A percentile compares a stretch with the other conserved stretches of the same genome.
These are phyloP conservation scores for Carduelis carduelis DNA, from an alignment of 2,797 vertebrate species.

Conservation along the genomic window DNA sequence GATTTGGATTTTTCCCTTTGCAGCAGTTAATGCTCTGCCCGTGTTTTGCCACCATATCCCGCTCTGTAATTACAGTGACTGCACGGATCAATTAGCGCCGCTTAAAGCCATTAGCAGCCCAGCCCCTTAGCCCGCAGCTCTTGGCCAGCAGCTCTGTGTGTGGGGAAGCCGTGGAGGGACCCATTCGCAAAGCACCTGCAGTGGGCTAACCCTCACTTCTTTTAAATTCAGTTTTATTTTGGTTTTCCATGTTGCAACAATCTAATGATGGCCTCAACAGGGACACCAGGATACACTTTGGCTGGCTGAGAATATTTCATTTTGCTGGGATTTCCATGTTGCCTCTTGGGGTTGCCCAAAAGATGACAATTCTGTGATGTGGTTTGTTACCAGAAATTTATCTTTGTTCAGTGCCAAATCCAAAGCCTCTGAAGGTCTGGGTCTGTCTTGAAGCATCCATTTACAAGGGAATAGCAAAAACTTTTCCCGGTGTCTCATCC, in stretches of 20 bases:
- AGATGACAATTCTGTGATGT: background rate
- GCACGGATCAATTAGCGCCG: conserved; percentile 5
- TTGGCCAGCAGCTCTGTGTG: background rate
- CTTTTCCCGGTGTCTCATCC: background rate
- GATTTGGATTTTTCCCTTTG: background rate
- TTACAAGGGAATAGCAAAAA: background rate
- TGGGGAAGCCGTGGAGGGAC: background rate
- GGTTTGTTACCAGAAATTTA: background rate
- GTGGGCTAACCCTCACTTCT: background rate
- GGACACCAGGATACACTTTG: background rate
- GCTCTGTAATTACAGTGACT: background rate
- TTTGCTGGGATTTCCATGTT: background rate
- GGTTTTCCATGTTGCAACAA: background rate
- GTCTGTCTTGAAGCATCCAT: background rate
- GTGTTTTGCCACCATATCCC: background rate
- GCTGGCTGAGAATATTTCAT: background rate
- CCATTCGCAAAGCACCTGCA: background rate
- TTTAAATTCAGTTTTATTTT: background rate
- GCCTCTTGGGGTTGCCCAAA: background rate
- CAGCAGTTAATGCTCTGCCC: background rate
- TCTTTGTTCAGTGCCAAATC: background rate
- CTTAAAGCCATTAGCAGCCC: conserved; percentile 3
- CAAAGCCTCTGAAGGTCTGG: background rate
- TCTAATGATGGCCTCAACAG: background rate
- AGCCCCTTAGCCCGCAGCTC: background rate